A percentile compares a stretch with the other conserved stretches of the same genome.
These are phyloP conservation scores for Stenodera caucasica DNA, from an alignment of 2,888 invertebrate species.

Conservation along the genomic window DNA sequence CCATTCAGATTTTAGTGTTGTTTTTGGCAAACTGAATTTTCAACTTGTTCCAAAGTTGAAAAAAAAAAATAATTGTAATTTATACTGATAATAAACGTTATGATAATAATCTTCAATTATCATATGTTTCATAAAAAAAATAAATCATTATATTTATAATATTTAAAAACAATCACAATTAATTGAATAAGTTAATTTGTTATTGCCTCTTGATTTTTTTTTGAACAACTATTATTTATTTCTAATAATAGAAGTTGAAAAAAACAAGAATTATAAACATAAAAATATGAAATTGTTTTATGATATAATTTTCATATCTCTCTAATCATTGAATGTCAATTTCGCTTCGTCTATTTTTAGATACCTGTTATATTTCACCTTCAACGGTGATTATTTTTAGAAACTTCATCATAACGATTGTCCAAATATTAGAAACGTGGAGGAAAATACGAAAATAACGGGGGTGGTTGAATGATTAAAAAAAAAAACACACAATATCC, in stretches of 20 bases:
- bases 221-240: too few relatives aligned
- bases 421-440: background rate
- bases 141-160: too few relatives aligned
- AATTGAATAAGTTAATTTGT: too few relatives aligned
- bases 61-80: too few relatives aligned
- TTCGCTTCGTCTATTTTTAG: constrained; percentile 20
- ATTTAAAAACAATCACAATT: too few relatives aligned
- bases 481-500: background rate
- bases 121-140: too few relatives aligned
- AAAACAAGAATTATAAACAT: background rate
- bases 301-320: background rate
- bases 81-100: too few relatives aligned
- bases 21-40: constrained; percentile 13
- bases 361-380: constrained; percentile 26
- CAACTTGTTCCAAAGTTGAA: background rate
- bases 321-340: constrained; percentile 5
- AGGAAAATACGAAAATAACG: background rate
- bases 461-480: background rate
- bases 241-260: background rate
- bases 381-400: constrained; percentile 25
- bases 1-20: constrained; percentile 20
- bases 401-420: constrained; percentile 7
- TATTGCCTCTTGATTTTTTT: too few relatives aligned
- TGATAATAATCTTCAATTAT: too few relatives aligned
- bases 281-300: background rate